Conservation (phyloP, 2,797 vertebrate species). For the Rhincodon typus region DNA sequence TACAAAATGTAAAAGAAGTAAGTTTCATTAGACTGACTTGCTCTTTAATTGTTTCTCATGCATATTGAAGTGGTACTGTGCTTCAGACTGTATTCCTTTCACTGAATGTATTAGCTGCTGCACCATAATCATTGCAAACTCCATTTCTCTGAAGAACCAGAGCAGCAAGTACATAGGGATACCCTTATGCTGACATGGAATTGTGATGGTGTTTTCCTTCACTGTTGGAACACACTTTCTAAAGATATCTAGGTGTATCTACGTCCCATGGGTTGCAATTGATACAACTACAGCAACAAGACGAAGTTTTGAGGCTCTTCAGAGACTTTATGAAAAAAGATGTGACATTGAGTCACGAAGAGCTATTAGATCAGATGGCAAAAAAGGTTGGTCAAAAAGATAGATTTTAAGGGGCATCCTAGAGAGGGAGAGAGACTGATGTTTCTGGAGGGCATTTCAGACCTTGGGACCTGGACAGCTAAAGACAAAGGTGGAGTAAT, state of each 20-base stretch:
- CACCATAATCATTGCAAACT: neutral
- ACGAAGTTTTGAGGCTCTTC: neutral
- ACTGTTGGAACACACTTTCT: neutral
- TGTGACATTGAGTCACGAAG: neutral
- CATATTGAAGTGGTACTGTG: neutral
- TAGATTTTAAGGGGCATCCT: neutral
- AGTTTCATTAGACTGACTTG: neutral
- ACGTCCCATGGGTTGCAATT: neutral
- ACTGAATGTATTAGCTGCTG: neutral
- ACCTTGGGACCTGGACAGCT: neutral
- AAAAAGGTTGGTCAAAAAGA: neutral
- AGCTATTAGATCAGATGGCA: neutral
- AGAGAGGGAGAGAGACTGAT: neutral
- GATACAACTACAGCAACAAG: neutral
- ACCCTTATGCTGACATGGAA: too few relatives aligned
- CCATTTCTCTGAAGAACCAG: too few relatives aligned
- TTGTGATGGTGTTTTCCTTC: neutral
- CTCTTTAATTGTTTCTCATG: neutral
- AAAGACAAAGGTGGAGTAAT: neutral
- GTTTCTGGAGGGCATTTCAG: neutral
- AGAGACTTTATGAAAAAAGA: too few relatives aligned
- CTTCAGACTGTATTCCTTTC: neutral
- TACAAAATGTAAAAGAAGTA: neutral
- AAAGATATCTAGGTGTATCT: neutral
- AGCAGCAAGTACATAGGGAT: too few relatives aligned